phyloP scores from a whole-genome alignment of 2,797 vertebrate species.

The Babyrousa celebensis region DNA sequence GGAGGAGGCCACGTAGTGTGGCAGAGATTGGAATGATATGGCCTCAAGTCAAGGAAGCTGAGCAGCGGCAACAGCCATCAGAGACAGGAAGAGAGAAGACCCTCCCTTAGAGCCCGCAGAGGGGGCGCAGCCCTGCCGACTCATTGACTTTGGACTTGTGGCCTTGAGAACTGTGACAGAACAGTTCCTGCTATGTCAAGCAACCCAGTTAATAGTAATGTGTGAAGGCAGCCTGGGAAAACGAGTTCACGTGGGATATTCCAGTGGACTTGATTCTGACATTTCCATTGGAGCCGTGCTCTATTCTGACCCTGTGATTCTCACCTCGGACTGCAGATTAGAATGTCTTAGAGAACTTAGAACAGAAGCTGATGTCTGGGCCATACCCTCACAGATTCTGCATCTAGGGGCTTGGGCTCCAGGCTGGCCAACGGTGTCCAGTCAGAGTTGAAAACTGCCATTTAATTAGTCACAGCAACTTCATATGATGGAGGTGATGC shows the following conservation, averaged over 20 bases:
- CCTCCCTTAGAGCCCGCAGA: not conserved
- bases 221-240: not conserved
- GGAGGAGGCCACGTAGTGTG: no score
- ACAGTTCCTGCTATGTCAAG: not conserved
- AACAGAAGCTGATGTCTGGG: not conserved
- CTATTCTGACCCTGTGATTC: not conserved
- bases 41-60: no score
- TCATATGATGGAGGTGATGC: not conserved
- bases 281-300: not conserved
- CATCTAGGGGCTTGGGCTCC: not conserved
- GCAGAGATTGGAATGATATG: not conserved
- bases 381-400: not conserved
- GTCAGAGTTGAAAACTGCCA: not conserved
- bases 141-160: not conserved
- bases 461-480: not conserved
- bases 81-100: not conserved
- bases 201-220: not conserved
- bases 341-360: not conserved
- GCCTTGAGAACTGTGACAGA: not conserved
- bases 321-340: not conserved
- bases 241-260: fast-evolving
- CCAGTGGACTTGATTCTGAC: not conserved
- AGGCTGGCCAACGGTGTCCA: not conserved
- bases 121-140: fast-evolving
- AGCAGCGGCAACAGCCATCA: not conserved